Base-by-base conservation (phyloP, 1,140 invertebrate species). In the Drosophila gunungcola region DNA sequence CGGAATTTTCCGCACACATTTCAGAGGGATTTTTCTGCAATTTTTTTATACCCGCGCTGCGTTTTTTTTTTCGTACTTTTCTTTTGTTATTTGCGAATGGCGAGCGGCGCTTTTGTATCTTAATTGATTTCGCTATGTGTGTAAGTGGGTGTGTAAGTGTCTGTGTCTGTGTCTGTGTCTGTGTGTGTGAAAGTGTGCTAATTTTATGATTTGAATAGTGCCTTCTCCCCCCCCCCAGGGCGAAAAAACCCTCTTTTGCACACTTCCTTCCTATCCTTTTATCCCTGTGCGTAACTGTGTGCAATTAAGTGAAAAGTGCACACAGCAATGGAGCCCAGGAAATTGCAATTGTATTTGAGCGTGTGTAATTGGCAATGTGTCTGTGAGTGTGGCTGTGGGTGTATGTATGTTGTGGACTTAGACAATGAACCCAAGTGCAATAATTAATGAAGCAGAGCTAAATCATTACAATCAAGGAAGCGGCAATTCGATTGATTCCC, bases 261-360 rank as follows among this genome's bases (percentile, higher is more conserved):
- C 53, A 42, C 39, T 34, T 63, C 57, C 29, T 43, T 16, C 39
- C 12, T 57, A 13, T 29, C 36, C 29, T 32, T 41, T 32, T 67
- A 13, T 41, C 43, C 53, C 46, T 52, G 65, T 67, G 68, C 43
- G 43, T 79, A 68, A 58, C 63, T 46, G 81, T 62, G 78, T 70
- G 84, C 83, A 88, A 79, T 88, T 86, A 88, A 88, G 84, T 86
- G 83, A 82, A 86, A 86, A 88, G 75, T 88, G 83, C 83, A 88
- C 61, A 85, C 65, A 56, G 51, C 62, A 73, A 73, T 77, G 61
- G 75, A 80, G 81, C 43, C 55, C 57, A 58, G 57, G 63, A 85
- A 81, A 85, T 75, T 74, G 73, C 78, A 78, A 78, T 86, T 85
- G 73, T 86, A 70, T 81, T 70, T 86, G 64, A 42, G 29, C n/a